phyloP scores from a whole-genome alignment of 2,113 vertebrate genomes.

The Chroicocephalus ridibundus region DNA sequence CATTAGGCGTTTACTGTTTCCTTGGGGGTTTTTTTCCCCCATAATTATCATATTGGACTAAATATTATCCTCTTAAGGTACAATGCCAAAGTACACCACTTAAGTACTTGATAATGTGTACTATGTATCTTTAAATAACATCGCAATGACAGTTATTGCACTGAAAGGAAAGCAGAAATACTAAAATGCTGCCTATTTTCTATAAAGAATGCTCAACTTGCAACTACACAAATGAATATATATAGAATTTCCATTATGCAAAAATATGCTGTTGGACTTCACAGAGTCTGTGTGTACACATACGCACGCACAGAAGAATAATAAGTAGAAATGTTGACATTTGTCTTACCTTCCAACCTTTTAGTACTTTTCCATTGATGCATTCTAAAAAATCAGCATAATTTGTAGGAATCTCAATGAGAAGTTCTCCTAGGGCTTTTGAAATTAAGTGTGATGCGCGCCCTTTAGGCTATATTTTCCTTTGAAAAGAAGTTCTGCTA shows the following conservation, averaged over 20 bases:
- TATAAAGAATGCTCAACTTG: not conserved
- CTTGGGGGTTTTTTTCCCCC: not conserved
- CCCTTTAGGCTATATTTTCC: not conserved
- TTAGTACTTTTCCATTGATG: not conserved
- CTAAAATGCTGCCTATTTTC: not conserved
- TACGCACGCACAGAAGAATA: not conserved
- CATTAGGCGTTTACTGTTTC: not conserved
- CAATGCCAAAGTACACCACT: not conserved
- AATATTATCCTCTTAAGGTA: not conserved
- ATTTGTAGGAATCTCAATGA: not conserved
- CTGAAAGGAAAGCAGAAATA: not conserved
- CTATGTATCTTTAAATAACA: not conserved
- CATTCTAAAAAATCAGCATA: not conserved
- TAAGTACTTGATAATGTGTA: not conserved
- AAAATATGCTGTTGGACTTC: not conserved
- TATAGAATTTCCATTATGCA: not conserved
- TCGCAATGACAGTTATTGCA: not conserved
- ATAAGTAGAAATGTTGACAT: not conserved
- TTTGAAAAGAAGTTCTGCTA: not conserved
- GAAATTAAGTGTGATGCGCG: not conserved
- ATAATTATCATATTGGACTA: not conserved
- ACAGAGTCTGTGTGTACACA: not conserved
- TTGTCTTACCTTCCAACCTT: not conserved
- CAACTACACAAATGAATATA: not conserved
- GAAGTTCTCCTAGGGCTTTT: slow-evolving; percentile 7